Conservation (phyloP, 2,113 vertebrate genomes). For the Ancistrus triradiatus region DNA sequence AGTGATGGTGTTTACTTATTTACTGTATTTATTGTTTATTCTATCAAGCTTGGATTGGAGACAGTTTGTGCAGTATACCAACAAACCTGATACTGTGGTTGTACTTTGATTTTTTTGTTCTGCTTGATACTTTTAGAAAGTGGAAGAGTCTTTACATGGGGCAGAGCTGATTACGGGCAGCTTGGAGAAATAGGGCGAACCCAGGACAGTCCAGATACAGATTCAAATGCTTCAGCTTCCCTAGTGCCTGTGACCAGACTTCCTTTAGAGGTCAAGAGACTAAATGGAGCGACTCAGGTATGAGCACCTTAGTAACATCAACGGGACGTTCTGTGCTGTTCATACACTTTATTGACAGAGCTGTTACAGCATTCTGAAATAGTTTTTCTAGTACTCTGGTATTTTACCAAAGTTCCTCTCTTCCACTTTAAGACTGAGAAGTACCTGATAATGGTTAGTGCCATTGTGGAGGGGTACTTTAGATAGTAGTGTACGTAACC, state of each 20-base stretch:
- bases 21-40: no score
- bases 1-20: no score
- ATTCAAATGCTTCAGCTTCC: conserved; percentile 18
- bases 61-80: no score
- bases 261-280: conserved; percentile 65
- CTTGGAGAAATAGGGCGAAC: conserved; percentile 65
- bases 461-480: background rate
- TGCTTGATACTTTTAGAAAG: conserved; percentile 72
- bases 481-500: background rate
- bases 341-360: background rate
- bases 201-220: conserved; percentile 36
- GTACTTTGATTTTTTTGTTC: no score
- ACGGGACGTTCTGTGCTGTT: background rate
- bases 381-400: background rate
- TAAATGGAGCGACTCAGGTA: conserved; percentile 81
- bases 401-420: background rate
- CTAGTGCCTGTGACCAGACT: conserved; percentile 32
- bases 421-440: no score
- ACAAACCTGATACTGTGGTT: no score
- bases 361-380: background rate
- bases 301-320: background rate
- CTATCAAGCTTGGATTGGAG: no score
- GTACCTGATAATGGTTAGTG: no score
- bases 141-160: conserved; percentile 86
- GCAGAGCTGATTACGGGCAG: conserved; percentile 85